Evolutionary conservation across 2,797 vertebrate species (phyloP).

Genomic region (Telmatherina bonti): DNA sequence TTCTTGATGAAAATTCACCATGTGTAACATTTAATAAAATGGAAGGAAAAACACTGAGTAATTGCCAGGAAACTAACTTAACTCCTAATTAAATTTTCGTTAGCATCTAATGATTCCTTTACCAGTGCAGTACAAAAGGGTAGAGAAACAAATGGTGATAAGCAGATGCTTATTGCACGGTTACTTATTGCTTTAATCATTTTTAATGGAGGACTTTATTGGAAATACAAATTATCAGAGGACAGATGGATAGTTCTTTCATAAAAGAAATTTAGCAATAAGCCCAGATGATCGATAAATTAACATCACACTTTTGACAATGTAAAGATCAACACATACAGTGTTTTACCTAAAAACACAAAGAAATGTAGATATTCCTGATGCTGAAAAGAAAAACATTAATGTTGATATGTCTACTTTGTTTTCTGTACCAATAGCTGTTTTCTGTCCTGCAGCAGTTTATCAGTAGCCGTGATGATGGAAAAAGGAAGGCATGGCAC

Average conservation of each 20-base stretch:
- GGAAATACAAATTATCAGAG: background rate
- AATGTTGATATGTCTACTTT: no score
- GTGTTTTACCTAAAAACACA: background rate
- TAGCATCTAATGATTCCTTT: background rate
- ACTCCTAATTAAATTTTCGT: background rate
- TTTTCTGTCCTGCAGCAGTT: no score
- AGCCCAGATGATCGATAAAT: background rate
- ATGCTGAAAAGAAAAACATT: no score
- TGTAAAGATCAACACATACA: background rate
- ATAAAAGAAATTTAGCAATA: background rate
- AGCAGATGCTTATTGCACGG: background rate
- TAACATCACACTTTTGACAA: background rate
- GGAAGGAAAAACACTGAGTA: background rate
- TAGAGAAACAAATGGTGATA: background rate
- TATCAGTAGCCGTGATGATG: no score
- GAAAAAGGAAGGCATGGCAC: no score
- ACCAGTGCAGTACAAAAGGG: background rate
- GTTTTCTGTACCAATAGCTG: no score
- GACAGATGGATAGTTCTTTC: background rate
- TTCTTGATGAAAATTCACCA: background rate
- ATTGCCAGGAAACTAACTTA: background rate
- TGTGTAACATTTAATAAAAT: background rate
- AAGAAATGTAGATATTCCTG: no score
- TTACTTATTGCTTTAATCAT: background rate
- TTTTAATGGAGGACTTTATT: background rate